phyloP scores from a whole-genome alignment of 2,888 invertebrate genomes.

The Ophion slaviceki region DNA sequence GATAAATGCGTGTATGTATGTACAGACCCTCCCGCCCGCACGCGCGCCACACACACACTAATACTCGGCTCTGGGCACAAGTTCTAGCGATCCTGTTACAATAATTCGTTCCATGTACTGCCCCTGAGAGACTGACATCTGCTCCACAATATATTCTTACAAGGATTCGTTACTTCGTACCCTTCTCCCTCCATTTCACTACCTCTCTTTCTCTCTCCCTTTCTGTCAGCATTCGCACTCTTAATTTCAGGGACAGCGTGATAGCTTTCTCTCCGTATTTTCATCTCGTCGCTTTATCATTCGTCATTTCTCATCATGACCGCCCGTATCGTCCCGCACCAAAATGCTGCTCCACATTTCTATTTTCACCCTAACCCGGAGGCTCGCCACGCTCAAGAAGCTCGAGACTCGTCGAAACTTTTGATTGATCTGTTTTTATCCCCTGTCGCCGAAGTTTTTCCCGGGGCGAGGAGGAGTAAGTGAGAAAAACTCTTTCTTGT shows the following conservation, averaged over 20 bases:
- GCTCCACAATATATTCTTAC: conserved; percentile 3
- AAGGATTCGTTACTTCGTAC: conserved; percentile 23
- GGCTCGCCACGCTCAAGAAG: conserved; percentile 59
- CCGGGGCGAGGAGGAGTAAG: conserved; percentile 49
- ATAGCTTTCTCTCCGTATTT: conserved; percentile 53
- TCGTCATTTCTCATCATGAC: conserved; percentile 63
- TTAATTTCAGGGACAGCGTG: conserved; percentile 1
- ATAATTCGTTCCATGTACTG: too few species aligned
- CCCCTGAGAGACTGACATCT: too few species aligned
- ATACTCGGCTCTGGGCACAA: too few species aligned
- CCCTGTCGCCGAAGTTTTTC: conserved; percentile 67
- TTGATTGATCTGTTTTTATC: conserved; percentile 78
- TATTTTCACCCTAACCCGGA: conserved; percentile 50
- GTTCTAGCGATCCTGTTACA: too few species aligned
- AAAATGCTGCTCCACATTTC: not conserved
- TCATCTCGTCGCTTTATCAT: conserved; percentile 44
- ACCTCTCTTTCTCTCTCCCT: conserved; percentile 10
- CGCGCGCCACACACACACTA: too few species aligned
- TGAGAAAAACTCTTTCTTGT: conserved; percentile 22
- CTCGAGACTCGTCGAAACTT: conserved; percentile 77
- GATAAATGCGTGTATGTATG: too few species aligned
- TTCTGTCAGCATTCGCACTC: conserved; percentile 6
- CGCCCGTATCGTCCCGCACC: conserved; percentile 31
- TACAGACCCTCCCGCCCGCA: too few species aligned
- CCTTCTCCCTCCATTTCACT: conserved; percentile 37